Evolutionary conservation across 2,888 invertebrate species (phyloP).

Genomic region (Julus scandinavius): DNA sequence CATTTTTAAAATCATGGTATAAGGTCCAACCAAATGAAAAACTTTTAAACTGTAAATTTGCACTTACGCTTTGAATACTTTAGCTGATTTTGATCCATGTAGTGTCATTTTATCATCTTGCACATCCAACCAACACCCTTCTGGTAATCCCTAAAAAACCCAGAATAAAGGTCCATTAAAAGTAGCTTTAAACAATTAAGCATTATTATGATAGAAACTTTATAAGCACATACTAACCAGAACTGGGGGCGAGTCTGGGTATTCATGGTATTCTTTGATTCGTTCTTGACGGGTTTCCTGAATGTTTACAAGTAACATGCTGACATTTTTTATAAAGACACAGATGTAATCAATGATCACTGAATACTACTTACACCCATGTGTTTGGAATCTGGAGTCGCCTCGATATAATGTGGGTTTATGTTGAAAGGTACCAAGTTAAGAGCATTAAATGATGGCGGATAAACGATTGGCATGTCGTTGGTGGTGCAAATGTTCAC

Average conservation of each 20-base stretch:
- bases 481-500: conserved; percentile 83
- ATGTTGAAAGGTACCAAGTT: conserved; percentile 83
- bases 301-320: background rate
- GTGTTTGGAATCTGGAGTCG: conserved; percentile 73
- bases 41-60: conserved; percentile 17
- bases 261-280: conserved; percentile 75
- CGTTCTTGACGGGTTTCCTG: conserved; percentile 80
- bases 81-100: conserved; percentile 74
- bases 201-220: too few species aligned
- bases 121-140: conserved; percentile 76
- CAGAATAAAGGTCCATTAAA: background rate
- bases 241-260: conserved; percentile 72
- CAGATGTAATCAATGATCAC: background rate
- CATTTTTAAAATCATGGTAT: background rate
- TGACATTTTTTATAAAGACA: background rate
- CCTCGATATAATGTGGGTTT: conserved; percentile 84
- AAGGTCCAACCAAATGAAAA: background rate
- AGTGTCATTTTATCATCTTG: conserved; percentile 72
- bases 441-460: conserved; percentile 78
- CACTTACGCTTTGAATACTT: conserved; percentile 75
- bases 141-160: conserved; percentile 71
- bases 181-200: too few species aligned
- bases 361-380: conserved; percentile 70
- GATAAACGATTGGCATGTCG: conserved; percentile 87
- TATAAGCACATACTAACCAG: conserved; percentile 63